These are phyloP conservation scores for Syngnathus floridae DNA, from an alignment of 2,113 vertebrate species.

Conservation along the genomic window DNA sequence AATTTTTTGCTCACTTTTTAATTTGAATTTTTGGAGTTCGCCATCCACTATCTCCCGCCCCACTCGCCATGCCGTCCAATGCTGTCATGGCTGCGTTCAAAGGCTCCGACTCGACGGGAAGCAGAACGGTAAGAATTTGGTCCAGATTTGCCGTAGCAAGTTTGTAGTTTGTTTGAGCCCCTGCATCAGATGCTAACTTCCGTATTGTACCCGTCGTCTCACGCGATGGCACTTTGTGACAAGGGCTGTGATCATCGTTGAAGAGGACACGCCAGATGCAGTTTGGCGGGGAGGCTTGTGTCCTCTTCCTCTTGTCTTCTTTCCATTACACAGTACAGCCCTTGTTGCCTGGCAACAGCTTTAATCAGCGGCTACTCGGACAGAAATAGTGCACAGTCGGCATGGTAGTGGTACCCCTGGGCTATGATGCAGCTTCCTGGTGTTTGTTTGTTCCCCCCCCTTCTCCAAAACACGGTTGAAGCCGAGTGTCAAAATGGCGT, in stretches of 20 bases:
- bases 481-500: constrained; percentile 36
- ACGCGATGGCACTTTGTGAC: constrained; percentile 50
- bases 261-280: constrained; percentile 15
- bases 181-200: not conserved
- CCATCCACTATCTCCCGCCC: constrained; percentile 17
- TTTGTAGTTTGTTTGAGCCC: not conserved
- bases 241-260: constrained; percentile 61
- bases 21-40: constrained; percentile 25
- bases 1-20: constrained; percentile 25
- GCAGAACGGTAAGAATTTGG: constrained; percentile 66
- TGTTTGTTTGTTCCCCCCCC: constrained; percentile 7
- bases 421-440: constrained; percentile 28
- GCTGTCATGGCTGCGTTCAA: constrained; percentile 61
- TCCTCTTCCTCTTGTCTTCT: constrained; percentile 58
- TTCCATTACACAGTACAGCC: constrained; percentile 59
- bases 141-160: not conserved
- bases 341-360: constrained; percentile 76
- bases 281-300: constrained; percentile 44
- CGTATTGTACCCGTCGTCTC: too few species aligned
- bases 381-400: constrained; percentile 55
- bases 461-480: constrained; percentile 12
- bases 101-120: constrained; percentile 60
- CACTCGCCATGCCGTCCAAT: constrained; percentile 78
- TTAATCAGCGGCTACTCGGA: constrained; percentile 66
- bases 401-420: constrained; percentile 33